Conservation (phyloP, 2,888 invertebrate genomes). For the Cryptocephalus moraei region DNA sequence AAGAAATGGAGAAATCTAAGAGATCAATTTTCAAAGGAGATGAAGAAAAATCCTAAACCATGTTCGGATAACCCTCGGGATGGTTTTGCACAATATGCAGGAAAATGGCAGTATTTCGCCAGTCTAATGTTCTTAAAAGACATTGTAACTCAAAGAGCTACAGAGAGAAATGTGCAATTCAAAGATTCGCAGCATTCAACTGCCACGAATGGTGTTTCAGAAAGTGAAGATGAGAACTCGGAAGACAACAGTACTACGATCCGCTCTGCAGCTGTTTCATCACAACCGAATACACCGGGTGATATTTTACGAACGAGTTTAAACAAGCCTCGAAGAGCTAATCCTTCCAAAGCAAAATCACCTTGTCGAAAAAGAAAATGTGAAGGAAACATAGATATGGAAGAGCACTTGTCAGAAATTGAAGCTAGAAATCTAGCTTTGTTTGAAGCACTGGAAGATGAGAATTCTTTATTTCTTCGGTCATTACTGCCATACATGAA, state of each 20-base stretch:
- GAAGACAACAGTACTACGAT: not conserved
- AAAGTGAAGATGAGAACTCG: not conserved
- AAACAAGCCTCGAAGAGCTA: no score
- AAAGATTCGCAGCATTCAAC: not conserved
- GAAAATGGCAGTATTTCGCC: conserved; percentile 5
- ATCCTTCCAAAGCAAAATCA: not conserved
- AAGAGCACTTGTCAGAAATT: conserved; percentile 1
- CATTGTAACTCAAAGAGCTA: not conserved
- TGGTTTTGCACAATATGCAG: not conserved
- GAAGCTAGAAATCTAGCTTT: conserved; percentile 1
- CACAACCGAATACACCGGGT: no score
- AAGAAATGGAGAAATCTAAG: conserved; percentile 7
- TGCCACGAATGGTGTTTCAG: not conserved
- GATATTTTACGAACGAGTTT: no score
- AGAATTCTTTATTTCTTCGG: not conserved
- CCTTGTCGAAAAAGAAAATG: not conserved
- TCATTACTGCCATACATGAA: conserved; percentile 1
- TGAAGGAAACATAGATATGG: not conserved
- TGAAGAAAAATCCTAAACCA: conserved; percentile 5
- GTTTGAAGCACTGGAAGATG: conserved; percentile 1
- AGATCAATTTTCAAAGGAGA: conserved; percentile 5
- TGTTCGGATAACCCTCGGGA: conserved; percentile 1
- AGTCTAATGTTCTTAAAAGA: conserved; percentile 4
- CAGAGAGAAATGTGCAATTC: not conserved
- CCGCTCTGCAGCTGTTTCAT: not conserved